Evolutionary conservation across 92 coral and sea anemone genomes (phyloP), one percentile per base, ranked within the genome.

Genomic region (Virgularia gustaviana): DNA sequence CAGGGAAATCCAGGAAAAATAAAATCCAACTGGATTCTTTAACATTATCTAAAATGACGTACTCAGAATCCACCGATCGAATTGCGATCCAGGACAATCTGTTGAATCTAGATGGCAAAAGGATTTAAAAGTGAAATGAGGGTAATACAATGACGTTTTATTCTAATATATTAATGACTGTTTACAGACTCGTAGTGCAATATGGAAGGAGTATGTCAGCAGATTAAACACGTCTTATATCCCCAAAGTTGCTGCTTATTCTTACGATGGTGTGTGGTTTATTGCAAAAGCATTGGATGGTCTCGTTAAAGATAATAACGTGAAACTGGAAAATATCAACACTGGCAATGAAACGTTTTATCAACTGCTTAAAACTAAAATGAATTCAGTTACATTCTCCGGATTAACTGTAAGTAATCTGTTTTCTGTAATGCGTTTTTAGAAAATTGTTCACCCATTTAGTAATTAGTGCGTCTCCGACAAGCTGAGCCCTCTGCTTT

Each of bases 191-290:
- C 88, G 78, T 28, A 35, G 41, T 10, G 80, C 85, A 56, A 85
- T 79, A 44, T 87, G 85, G 80, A 53, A 60, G 23, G 82, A 88
- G 76, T 91, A 91, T 57, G 80, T 91, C 9, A 58, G 44, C 7
- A 77, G 80, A 31, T 53, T 79, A n/a, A 88, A 88, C 51, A 78
- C 88, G 60, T 29, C 84, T 27, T 58, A 28, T 11, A 77, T 85
- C 2, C 95, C 91, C 9, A 80, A 84, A 62, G 82, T 83, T 22
- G 89, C 97, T 7, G 87, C 95, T 16, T 91, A 91, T 63, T 77
- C 97, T 10, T 91, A 91, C 62, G 97, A 91, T 44, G 97, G 95
- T 2, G 74, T 88, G 25, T 91, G 97, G 97, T 83, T 82, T 1
- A 79, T 88, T 39, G 97, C 97, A 12, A 85, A 72, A 0, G 83